Base-by-base conservation (phyloP, 2,113 vertebrate species). In the Triplophysa siluroides region DNA sequence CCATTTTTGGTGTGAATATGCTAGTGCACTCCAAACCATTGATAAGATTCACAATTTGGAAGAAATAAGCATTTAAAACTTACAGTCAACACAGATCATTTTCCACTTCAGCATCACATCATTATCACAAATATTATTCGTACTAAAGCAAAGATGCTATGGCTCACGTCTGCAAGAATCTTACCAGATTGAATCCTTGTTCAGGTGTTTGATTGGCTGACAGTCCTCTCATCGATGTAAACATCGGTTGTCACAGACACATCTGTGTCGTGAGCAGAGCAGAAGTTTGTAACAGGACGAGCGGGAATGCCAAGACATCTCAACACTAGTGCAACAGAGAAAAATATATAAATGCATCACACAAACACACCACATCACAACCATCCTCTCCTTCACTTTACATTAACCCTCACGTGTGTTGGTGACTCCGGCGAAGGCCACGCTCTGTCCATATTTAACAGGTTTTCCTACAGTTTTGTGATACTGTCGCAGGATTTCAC, bases 221-320 rank as follows among this genome's bases (percentile, higher is more conserved):
- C 95, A 88, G 81, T 94, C 91, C 87, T 97, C 95, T 97, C 95
- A 0, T 97, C 94, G 24, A 98, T 90, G 87, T 95, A 97, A 19
- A 96, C 85, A 68, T 98, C 96, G 78, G 92, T 94, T 3, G 95
- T 96, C 88, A 97, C 88, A 26, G 94, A 96, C 1, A 93, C 89
- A 82, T 98, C 95, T 0, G 96, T 96, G 90, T 97, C 96, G 0
- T 97, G 96, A 0, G 96, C 96, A 0, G 96, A 98, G 84, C 87
- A 93, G 91, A 91, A 98, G 90, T 97, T 98, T 86, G 95, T 96
- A 81, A 97, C 90, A 0, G 93, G 93, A 10, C 96, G 94, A 33
- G 90, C 83, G 33, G 96, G 93, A 21, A 97, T 88, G 3, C 96
- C 96, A 26, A 97, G 87, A 87, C 95, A 96, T 2, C 96, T 91